These are phyloP conservation scores for Girardia tigrina DNA, from an alignment of 2,888 invertebrate genomes.

Conservation along the genomic window DNA sequence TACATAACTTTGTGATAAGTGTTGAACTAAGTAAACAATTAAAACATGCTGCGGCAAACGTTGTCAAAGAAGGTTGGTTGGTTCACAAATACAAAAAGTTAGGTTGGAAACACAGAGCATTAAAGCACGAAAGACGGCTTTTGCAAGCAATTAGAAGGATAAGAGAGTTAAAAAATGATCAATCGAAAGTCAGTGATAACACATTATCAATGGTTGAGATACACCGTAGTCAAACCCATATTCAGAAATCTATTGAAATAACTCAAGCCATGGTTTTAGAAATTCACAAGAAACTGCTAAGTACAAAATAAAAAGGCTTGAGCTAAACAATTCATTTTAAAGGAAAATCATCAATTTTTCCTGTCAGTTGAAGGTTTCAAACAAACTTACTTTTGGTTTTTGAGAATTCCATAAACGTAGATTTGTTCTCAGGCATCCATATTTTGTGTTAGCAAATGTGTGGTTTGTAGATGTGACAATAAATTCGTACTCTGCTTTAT, in stretches of 20 bases:
- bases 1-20: slow-evolving; percentile 49
- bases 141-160: slow-evolving; percentile 46
- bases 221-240: slow-evolving; percentile 32
- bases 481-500: not conserved
- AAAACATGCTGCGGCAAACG: slow-evolving; percentile 44
- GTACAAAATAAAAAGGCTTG: not conserved
- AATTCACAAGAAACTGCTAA: slow-evolving; percentile 5
- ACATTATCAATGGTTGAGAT: slow-evolving; percentile 43
- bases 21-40: slow-evolving; percentile 44
- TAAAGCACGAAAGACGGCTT: slow-evolving; percentile 42
- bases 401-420: not conserved
- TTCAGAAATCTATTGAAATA: not conserved
- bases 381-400: too few species aligned
- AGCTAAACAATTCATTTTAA: not conserved
- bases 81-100: slow-evolving; percentile 41
- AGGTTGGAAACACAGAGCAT: slow-evolving; percentile 6
- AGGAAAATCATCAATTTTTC: too few species aligned
- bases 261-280: not conserved
- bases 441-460: not conserved
- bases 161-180: slow-evolving; percentile 46
- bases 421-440: not conserved
- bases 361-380: too few species aligned
- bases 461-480: slow-evolving; percentile 19
- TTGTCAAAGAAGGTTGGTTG: slow-evolving; percentile 46
- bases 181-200: slow-evolving; percentile 42